These are phyloP conservation scores for Sacculina carcini DNA, from an alignment of 2,888 invertebrate species.

Conservation along the genomic window DNA sequence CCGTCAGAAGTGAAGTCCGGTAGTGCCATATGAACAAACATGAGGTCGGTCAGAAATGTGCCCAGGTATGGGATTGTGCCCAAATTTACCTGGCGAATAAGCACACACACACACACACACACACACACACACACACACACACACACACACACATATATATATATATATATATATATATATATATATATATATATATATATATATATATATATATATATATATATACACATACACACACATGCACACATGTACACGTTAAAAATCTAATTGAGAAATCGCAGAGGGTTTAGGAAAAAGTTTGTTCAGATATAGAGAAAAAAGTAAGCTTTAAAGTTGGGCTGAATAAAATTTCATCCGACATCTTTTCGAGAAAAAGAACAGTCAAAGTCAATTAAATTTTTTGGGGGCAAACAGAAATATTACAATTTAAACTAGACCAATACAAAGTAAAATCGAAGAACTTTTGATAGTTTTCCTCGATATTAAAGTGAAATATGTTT, in stretches of 20 bases:
- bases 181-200: background rate
- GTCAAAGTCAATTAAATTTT: too few species aligned
- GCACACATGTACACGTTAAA: background rate
- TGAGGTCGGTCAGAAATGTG: constrained; percentile 89
- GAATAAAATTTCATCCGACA: too few species aligned
- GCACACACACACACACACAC: background rate
- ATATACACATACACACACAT: background rate
- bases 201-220: background rate
- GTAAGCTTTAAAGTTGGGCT: too few species aligned
- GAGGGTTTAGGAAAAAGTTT: background rate
- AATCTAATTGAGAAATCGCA: background rate
- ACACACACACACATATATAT: constrained; percentile 11
- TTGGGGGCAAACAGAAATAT: too few species aligned
- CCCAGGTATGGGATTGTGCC: constrained; percentile 95
- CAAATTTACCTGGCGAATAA: constrained; percentile 20
- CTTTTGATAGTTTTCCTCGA: too few species aligned
- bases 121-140: background rate
- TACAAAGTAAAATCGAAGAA: too few species aligned
- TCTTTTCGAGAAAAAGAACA: too few species aligned
- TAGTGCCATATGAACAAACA: constrained; percentile 93
- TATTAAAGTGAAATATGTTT: too few species aligned
- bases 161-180: constrained; percentile 4
- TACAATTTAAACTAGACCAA: too few species aligned
- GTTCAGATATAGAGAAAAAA: too few species aligned
- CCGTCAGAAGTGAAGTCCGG: constrained; percentile 50